phyloP scores from a whole-genome alignment of 2,888 invertebrate species.

The Folsomia candida region DNA sequence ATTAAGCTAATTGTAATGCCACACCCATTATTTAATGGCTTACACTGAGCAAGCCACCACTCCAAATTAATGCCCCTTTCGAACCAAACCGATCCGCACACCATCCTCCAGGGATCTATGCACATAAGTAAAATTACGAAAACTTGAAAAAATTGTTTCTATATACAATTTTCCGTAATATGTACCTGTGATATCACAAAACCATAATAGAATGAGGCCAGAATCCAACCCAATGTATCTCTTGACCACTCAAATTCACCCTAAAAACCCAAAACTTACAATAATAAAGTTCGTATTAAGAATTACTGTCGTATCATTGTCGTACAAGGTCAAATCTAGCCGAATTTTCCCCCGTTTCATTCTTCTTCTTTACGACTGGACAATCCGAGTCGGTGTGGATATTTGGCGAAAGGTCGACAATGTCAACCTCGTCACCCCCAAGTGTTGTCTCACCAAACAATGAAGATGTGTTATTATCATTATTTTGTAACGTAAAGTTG shows the following conservation, averaged over 20 bases:
- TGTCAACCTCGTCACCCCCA: neutral
- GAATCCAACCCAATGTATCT: constrained; percentile 57
- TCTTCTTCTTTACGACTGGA: neutral
- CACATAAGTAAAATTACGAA: neutral
- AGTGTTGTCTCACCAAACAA: neutral
- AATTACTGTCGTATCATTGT: too few species aligned
- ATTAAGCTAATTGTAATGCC: too few species aligned
- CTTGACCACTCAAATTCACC: constrained; percentile 61
- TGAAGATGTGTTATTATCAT: too few species aligned
- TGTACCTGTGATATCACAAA: constrained; percentile 53
- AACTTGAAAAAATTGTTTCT: neutral
- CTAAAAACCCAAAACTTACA: constrained; percentile 22
- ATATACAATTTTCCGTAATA: constrained; percentile 10
- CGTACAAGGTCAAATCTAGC: neutral
- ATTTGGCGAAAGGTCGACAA: constrained; percentile 10
- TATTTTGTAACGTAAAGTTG: neutral
- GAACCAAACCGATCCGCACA: constrained; percentile 56
- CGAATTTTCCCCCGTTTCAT: neutral
- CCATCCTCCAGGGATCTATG: constrained; percentile 55
- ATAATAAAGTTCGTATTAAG: too few species aligned
- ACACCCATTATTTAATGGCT: too few species aligned
- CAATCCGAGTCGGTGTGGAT: too few species aligned
- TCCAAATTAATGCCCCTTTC: constrained; percentile 54
- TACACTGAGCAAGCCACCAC: constrained; percentile 54
- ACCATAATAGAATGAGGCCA: constrained; percentile 61